These are phyloP conservation scores for Mya arenaria DNA, from an alignment of 1,140 invertebrate genomes.

Conservation along the genomic window DNA sequence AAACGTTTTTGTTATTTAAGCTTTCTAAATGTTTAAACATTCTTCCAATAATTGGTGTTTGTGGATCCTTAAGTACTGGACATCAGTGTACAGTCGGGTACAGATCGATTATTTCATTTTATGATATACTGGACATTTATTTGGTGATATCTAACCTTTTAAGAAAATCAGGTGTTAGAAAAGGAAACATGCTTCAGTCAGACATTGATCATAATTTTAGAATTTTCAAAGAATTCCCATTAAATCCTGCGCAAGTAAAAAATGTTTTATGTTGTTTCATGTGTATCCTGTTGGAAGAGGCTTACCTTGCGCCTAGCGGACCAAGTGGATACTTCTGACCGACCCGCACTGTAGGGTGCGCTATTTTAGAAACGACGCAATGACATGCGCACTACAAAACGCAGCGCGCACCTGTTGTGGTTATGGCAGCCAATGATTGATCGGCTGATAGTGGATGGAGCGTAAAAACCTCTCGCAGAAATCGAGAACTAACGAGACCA, in stretches of 20 bases:
- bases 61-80: too few relatives aligned
- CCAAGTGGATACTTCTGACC: background rate
- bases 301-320: background rate
- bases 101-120: too few relatives aligned
- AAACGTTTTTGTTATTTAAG: too few relatives aligned
- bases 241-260: background rate
- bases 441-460: conserved; percentile 30
- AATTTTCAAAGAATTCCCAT: background rate
- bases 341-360: conserved; percentile 10
- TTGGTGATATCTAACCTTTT: too few relatives aligned
- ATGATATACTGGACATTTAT: too few relatives aligned
- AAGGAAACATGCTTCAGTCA: too few relatives aligned
- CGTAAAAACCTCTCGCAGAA: conserved; percentile 53
- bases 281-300: conserved; percentile 11
- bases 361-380: background rate
- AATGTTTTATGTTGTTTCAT: background rate
- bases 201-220: too few relatives aligned
- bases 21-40: too few relatives aligned
- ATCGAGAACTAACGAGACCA: conserved; percentile 58
- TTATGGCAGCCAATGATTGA: conserved; percentile 48
- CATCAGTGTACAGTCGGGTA: too few relatives aligned
- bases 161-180: too few relatives aligned
- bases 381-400: conserved; percentile 37
- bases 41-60: too few relatives aligned
- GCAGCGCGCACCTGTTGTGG: conserved; percentile 46